phyloP scores from a whole-genome alignment of 2,113 vertebrate species.

The Hyaena hyaena region DNA sequence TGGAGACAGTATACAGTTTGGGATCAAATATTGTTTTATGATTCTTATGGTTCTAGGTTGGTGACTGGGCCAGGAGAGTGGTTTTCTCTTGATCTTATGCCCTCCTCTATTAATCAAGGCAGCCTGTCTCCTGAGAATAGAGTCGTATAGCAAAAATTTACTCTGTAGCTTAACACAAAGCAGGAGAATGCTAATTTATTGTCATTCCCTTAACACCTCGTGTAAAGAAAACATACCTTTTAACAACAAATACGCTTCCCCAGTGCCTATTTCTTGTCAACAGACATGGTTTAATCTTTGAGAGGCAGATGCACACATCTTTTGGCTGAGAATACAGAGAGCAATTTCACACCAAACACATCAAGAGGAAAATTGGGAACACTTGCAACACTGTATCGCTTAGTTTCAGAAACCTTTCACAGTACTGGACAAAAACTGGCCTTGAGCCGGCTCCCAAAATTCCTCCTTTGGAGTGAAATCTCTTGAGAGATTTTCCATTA shows the following conservation, averaged over 20 bases:
- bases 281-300: constrained; percentile 78
- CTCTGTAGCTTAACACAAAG: constrained; percentile 56
- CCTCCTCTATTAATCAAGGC: background rate
- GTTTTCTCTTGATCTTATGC: constrained; percentile 36
- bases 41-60: background rate
- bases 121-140: constrained; percentile 41
- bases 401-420: constrained; percentile 50
- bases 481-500: constrained; percentile 62
- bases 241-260: constrained; percentile 68
- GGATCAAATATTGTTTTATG: constrained; percentile 46
- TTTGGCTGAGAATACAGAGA: constrained; percentile 76
- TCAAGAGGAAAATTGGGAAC: constrained; percentile 68
- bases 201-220: constrained; percentile 42
- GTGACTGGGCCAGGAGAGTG: background rate
- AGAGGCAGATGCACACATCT: constrained; percentile 79
- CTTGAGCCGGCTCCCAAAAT: background rate
- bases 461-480: constrained; percentile 15
- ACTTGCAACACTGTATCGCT: constrained; percentile 21
- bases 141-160: constrained; percentile 24
- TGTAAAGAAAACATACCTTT: constrained; percentile 73
- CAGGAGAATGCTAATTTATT: constrained; percentile 58
- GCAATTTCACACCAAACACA: constrained; percentile 68
- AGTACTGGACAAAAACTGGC: constrained; percentile 45
- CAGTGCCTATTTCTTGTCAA: constrained; percentile 74
- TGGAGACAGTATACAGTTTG: background rate